Evolutionary conservation across 1,140 invertebrate genomes (phyloP).

Genomic region (Neodiprion fabricii): DNA sequence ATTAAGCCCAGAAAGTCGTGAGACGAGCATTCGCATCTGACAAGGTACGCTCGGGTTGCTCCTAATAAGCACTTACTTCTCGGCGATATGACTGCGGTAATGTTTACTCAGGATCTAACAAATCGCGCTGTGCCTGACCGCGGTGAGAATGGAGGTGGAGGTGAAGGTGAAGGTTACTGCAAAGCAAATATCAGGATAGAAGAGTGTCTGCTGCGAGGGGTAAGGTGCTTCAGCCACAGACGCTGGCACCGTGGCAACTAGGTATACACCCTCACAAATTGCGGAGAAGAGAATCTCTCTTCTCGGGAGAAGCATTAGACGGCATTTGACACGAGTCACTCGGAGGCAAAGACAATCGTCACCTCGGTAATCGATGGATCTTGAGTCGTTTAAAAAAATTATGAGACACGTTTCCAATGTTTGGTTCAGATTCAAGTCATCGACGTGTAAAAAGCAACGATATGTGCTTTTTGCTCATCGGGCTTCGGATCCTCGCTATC

Average conservation of each 20-base stretch:
- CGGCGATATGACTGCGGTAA: background rate
- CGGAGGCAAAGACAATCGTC: no score
- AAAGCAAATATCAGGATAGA: background rate
- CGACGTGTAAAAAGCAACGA: no score
- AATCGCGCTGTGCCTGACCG: background rate
- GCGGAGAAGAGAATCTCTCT: no score
- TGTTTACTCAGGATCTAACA: background rate
- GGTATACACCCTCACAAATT: no score
- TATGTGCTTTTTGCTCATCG: no score
- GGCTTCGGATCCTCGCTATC: no score
- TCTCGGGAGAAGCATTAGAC: no score
- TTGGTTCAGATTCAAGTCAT: no score
- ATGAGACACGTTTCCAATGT: no score
- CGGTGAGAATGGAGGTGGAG: background rate
- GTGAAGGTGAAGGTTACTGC: background rate
- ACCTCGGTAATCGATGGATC: no score
- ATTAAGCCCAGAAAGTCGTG: background rate
- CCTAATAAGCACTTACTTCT: conserved; percentile 11
- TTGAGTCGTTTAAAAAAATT: no score
- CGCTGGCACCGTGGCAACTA: background rate
- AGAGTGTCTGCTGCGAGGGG: background rate
- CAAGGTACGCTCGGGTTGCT: background rate
- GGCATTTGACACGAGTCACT: no score
- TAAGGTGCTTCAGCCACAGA: background rate
- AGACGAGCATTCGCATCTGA: background rate